Evolutionary conservation across 2,888 invertebrate genomes (phyloP).

Genomic region (Willowsia nigromaculata): DNA sequence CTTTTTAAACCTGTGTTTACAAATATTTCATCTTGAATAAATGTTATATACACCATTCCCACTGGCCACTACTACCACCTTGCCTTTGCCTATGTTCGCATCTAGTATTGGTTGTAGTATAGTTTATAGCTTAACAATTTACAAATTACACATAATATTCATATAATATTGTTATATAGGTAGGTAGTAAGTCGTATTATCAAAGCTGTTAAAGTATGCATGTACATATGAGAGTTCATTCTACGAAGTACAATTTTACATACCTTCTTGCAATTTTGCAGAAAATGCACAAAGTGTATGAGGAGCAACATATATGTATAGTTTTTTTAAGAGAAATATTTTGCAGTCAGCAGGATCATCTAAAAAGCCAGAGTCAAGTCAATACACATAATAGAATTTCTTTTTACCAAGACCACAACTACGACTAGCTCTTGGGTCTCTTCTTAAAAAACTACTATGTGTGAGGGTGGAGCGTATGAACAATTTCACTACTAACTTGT

Average conservation of each 20-base stretch:
- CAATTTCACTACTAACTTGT: neutral
- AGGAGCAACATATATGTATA: neutral
- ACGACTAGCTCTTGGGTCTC: too few relatives aligned
- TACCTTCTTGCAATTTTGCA: neutral
- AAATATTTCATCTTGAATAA: constrained; percentile 5
- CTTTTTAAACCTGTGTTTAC: neutral
- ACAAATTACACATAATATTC: constrained; percentile 12
- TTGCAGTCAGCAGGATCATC: constrained; percentile 28
- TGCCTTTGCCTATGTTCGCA: neutral
- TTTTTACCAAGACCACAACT: neutral
- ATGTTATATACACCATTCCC: constrained; percentile 10
- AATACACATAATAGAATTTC: neutral
- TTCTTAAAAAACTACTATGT: too few relatives aligned
- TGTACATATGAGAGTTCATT: too few relatives aligned
- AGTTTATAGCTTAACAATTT: neutral
- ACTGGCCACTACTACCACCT: neutral
- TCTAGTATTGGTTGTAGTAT: neutral
- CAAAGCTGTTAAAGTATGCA: too few relatives aligned
- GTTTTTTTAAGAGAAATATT: neutral
- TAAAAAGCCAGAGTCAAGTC: neutral
- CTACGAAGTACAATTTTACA: neutral
- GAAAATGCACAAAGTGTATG: neutral
- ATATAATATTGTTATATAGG: neutral
- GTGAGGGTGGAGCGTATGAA: neutral
- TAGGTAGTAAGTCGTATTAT: too few relatives aligned